Evolutionary conservation across 2,888 invertebrate species (phyloP), one percentile per base, ranked within the genome.

Genomic region (Ctenicera cuprea): DNA sequence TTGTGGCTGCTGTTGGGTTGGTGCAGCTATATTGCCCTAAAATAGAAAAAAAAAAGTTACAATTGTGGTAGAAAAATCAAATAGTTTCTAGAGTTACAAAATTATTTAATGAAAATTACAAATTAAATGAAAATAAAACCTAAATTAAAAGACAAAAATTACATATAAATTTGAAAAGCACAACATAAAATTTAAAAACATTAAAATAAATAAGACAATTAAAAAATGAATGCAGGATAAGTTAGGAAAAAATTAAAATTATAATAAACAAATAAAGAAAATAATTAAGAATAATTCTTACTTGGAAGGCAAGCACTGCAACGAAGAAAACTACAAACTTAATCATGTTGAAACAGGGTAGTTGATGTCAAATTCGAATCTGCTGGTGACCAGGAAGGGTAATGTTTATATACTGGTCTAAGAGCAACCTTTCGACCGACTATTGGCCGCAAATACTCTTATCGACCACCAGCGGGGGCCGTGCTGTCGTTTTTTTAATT

Each of bases 241-340:
- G 12, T 45, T 14, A 8, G 26, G 26, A 5, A 26, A 26, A 45
- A 45, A n/a, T n/a, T n/a, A n/a, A 45, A 45, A 45, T 16, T n/a
- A 22, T n/a, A 52, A 52, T n/a, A n/a, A n/a, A n/a, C n/a, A n/a
- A n/a, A n/a, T n/a, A n/a, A n/a, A 22, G 26, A 52, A 52, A 11
- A 22, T 7, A 50, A 16, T 26, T 52, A 7, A 16, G 9, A 5
- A 45, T 1, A 18, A 5, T 26, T 3, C 52, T 12, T 52, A 52
- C 52, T 7, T 22, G 33, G 26, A 57, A 57, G 22, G 50, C 50
- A 9, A 57, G 9, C 0, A 33, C 57, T n/a, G 33, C 33, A 12
- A 57, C 33, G 33, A 57, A 22, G 1, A 57, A 57, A 16, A 57
- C 16, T 33, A 33, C 37, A 11, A 57, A 57, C 33, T 57, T 57